Evolutionary conservation across 2,797 vertebrate genomes (phyloP).

Genomic region (Galaxias olidus): DNA sequence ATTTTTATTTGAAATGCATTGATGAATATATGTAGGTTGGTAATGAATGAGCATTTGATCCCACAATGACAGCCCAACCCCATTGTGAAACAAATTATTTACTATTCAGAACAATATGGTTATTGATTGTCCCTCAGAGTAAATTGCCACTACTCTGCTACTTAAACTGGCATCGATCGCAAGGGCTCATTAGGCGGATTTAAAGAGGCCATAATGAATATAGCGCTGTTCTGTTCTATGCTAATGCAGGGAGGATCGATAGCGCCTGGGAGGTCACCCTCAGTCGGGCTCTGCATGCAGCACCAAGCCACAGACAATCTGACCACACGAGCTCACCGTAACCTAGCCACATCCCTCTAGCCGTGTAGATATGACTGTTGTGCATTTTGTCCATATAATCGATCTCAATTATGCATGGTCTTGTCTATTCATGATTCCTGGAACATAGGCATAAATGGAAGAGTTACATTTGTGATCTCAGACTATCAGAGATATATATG

Average conservation of each 20-base stretch:
- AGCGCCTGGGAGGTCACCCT: slow-evolving; percentile 61
- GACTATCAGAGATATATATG: too few species aligned
- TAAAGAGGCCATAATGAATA: slow-evolving; percentile 65
- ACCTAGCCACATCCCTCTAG: too few species aligned
- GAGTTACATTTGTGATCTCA: too few species aligned
- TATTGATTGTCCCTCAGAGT: slow-evolving; percentile 61
- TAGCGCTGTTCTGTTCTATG: slow-evolving; percentile 62
- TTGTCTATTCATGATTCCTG: too few species aligned
- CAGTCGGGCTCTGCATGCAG: slow-evolving; percentile 36
- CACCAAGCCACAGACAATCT: slow-evolving; percentile 30
- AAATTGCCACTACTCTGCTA: slow-evolving; percentile 51
- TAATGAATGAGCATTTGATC: neutral
- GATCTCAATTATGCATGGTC: too few species aligned
- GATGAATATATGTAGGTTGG: too few species aligned
- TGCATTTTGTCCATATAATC: too few species aligned
- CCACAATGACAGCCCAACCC: slow-evolving; percentile 34
- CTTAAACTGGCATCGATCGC: slow-evolving; percentile 63
- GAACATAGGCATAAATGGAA: too few species aligned
- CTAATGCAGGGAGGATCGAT: slow-evolving; percentile 63
- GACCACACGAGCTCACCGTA: neutral
- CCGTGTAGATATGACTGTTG: too few species aligned
- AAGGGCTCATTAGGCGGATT: slow-evolving; percentile 62
- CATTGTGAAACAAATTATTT: slow-evolving; percentile 63
- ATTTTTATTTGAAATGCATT: too few species aligned
- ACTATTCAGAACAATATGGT: slow-evolving; percentile 62